Base-by-base conservation (phyloP, 1,140 invertebrate species). In the Diorhabda carinulata region DNA sequence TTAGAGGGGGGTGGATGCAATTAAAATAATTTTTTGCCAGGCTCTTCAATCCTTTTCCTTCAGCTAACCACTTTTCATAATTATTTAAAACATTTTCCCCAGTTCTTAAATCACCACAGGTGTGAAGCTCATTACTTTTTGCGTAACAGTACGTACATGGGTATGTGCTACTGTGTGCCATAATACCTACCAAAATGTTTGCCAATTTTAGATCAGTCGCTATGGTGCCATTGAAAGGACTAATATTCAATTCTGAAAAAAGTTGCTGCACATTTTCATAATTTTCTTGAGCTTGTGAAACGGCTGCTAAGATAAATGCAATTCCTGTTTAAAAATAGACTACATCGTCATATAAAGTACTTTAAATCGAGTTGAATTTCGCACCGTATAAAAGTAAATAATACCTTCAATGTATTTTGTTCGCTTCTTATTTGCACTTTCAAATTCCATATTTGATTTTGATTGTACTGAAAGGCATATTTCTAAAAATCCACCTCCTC, bases 391-490 rank as follows among this genome's bases (percentile, higher is more conserved):
- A 25, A 25, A 25, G 25, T 25, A 25, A 25, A 25, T 25, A 25
- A 25, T 25, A 25, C 25, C 25, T 25, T 25, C 25, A 25, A 25
- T 25, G 25, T 25, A 25, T 25, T 25, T 25, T 25, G 25, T 1
- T 25, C 2, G 25, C 25, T 25, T 25, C 25, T 25, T 25, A 25
- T 25, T 25, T 25, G 25, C 25, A 25, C 25, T 25, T 25, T 25
- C 25, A 25, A 25, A 25, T 25, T 25, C 25, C 25, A 25, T 25
- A 25, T 25, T 25, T 25, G 25, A 25, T 25, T 25, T 25, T 25
- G 25, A 40, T 41, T 61, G 59, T 40, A 61, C 59, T 25, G 59
- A 61, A 41, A 61, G 59, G 40, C 59, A 61, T 40, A 61, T 61
- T 42, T 61, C 5, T 3, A 61, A 42, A 61, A 61, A 61, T 7